phyloP scores from a whole-genome alignment of 2,113 vertebrate genomes.

The Falcunculus frontatus region DNA sequence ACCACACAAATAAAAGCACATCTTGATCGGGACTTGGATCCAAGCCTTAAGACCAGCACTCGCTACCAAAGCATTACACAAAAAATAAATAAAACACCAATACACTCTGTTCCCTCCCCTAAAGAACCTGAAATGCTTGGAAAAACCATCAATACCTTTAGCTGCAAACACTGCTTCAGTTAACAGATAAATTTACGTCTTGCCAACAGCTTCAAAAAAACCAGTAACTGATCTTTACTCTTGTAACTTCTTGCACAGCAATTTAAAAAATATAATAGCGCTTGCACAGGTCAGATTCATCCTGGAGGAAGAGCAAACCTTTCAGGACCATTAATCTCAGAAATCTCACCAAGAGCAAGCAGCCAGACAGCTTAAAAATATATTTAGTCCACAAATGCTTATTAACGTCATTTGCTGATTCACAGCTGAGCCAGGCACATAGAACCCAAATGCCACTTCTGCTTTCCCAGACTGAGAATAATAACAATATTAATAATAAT shows the following conservation, averaged over 20 bases:
- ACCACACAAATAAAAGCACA: not conserved
- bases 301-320: not conserved
- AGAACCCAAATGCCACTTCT: slow-evolving; percentile 17
- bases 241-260: not conserved
- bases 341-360: slow-evolving; percentile 19
- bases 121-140: not conserved
- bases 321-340: slow-evolving; percentile 38
- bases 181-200: not conserved
- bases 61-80: not conserved
- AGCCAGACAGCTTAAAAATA: slow-evolving; percentile 57
- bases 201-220: not conserved
- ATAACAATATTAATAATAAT: not conserved
- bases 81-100: not conserved
- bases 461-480: not conserved
- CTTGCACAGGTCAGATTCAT: not conserved
- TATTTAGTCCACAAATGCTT: slow-evolving; percentile 56
- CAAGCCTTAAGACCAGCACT: not conserved
- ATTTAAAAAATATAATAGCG: not conserved
- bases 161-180: not conserved
- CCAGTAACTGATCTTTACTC: not conserved
- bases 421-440: not conserved
- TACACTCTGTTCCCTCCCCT: not conserved
- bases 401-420: slow-evolving; percentile 53
- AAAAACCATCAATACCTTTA: not conserved
- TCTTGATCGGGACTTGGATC: not conserved